Conservation (phyloP, 1,140 invertebrate genomes). For the Cotesia typhae region DNA sequence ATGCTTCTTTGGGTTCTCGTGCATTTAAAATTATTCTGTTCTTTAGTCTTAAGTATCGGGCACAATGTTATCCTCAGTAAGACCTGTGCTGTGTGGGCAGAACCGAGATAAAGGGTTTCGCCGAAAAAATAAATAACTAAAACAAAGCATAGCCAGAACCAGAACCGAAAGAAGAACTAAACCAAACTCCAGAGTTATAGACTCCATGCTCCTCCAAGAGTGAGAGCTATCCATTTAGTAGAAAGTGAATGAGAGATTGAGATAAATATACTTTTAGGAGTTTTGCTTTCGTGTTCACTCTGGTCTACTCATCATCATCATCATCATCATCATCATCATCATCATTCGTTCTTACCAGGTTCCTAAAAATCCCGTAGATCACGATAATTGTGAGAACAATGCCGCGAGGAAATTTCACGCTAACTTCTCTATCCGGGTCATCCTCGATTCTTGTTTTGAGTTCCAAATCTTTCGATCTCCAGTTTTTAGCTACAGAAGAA, state of each 20-base stretch:
- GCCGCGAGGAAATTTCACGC: slow-evolving; percentile 60
- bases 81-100: slow-evolving; percentile 40
- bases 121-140: slow-evolving; percentile 41
- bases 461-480: too few species aligned
- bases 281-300: slow-evolving; percentile 23
- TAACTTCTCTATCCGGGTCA: slow-evolving; percentile 35
- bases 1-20: too few species aligned
- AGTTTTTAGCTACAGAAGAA: too few species aligned
- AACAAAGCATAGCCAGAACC: not conserved
- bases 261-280: slow-evolving; percentile 18
- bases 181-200: too few species aligned
- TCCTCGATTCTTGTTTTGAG: not conserved
- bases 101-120: slow-evolving; percentile 61
- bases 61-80: not conserved
- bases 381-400: slow-evolving; percentile 68
- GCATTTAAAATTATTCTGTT: too few species aligned
- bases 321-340: too few species aligned
- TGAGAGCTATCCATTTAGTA: slow-evolving; percentile 21
- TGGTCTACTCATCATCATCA: too few species aligned
- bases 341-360: slow-evolving; percentile 31
- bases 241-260: slow-evolving; percentile 55
- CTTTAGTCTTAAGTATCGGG: too few species aligned
- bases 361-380: slow-evolving; percentile 62
- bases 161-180: too few species aligned
- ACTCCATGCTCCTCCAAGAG: not conserved